phyloP scores from a whole-genome alignment of 2,888 invertebrate species.

The Sipha maydis region DNA sequence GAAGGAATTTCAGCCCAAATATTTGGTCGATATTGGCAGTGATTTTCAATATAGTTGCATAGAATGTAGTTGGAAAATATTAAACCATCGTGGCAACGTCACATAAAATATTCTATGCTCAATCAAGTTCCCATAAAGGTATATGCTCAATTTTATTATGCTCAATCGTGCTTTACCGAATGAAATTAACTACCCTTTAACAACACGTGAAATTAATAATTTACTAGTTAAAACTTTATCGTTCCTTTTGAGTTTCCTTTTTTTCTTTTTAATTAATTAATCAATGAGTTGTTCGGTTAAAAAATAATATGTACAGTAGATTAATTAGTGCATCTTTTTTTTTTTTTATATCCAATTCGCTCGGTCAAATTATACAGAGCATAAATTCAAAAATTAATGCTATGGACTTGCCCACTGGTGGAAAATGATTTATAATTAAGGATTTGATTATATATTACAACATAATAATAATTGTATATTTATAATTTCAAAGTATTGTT shows the following conservation, averaged over 20 bases:
- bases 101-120: no score
- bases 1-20: constrained; percentile 7
- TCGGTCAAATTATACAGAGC: neutral
- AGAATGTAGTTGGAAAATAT: constrained; percentile 1
- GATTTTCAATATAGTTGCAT: neutral
- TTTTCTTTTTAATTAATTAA: neutral
- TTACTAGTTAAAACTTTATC: no score
- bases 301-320: neutral
- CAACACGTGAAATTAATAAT: no score
- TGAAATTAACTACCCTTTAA: no score
- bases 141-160: no score
- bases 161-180: no score
- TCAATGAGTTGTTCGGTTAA: neutral
- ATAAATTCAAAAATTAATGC: no score
- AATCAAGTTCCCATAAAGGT: no score
- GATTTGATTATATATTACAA: neutral
- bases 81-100: neutral
- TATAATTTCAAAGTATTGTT: neutral
- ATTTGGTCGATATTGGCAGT: neutral
- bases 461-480: neutral
- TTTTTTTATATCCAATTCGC: neutral
- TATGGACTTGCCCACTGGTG: neutral
- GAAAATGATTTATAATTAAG: neutral
- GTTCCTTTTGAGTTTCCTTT: neutral
- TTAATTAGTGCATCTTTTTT: neutral